Base-by-base conservation (phyloP, 1,140 invertebrate species). In the Zaprionus africanus region DNA sequence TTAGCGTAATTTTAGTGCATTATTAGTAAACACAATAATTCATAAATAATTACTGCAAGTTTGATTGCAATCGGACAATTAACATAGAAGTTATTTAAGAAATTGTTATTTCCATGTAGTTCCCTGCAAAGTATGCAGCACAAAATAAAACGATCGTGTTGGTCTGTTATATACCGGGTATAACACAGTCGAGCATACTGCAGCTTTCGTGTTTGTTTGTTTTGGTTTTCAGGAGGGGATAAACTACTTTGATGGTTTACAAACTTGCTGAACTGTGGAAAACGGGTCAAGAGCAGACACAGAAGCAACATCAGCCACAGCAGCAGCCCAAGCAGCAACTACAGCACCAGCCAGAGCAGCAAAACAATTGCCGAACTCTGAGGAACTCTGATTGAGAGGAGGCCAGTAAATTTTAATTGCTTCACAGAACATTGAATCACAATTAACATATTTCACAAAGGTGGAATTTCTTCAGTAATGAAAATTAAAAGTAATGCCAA, bases 221-320 rank as follows among this genome's bases (percentile, higher is more conserved):
- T 61, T 69, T 38, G 31, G 36, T n/a, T 53, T 51, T 68, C 36
- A 11, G 13, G 19, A 11, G 54, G 19, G 53, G 36, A 65, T 49
- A 49, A 49, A 49, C 46, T 22, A 76, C 46, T 77, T 60, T 57
- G 46, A 58, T 74, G 54, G 62, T 43, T 76, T 36, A 70, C 61
- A 70, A 63, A 56, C n/a, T 60, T 66, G 70, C 63, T 67, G 65
- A 74, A 74, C 71, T 72, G 61, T 72, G 68, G 57, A 54, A 76
- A 76, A 46, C 57, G 38, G 74, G 74, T 76, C 68, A 76, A 76
- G 74, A 70, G 68, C 68, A 66, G 17, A 9, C 28, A 9, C 28
- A 31, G 26, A 5, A 26, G 26, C 26, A 2, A 24, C 56, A 12
- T 4, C 36, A 57, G 15, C 24, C 1, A 1, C 22, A 57, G 4